Evolutionary conservation across 2,113 vertebrate genomes (phyloP), one percentile per base, ranked within the genome.

Genomic region (Benitochromis conjunctus): DNA sequence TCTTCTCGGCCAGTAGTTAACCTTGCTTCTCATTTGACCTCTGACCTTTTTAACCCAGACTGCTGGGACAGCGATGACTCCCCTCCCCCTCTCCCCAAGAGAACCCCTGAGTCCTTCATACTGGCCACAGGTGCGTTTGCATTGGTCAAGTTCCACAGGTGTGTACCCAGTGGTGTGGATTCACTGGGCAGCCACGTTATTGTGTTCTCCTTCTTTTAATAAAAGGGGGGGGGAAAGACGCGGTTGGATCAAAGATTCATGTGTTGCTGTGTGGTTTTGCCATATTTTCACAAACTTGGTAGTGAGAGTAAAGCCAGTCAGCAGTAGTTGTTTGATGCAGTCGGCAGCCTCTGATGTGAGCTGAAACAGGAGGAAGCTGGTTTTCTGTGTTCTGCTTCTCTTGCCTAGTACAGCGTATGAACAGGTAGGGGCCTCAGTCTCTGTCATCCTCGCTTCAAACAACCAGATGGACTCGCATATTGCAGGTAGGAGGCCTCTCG

Each of bases 31-130:
- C 56, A 85, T 92, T 74, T 95, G 91, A 94, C 92, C 89, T 95
- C 81, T 95, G 93, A 96, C 93, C 93, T 97, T 97, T 78, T 90
- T 95, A 93, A 95, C 97, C 94, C 96, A 98, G 98, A 98, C 96
- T 96, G 96, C 94, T 97, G 97, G 94, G 88, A 89, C 94, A 97
- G 93, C 94, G 97, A 98, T 88, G 98, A 98, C 89, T 97, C 95
- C 79, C 97, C 97, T 95, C 97, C 98, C 94, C 97, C 97, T 0
- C 96, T 98, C 90, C 98, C 98, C 77, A 97, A 96, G 94, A 97
- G 98, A 96, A 99, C 98, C 87, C 98, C 97, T 46, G 98, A 98
- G 92, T 99, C 98, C 88, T 98, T 98, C 96, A 96, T 97, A 51
- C 93, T 99, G 97, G 97, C 97, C 94, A 96, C 97, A 97, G 97